Conservation (phyloP, 2,797 vertebrate species). For the Anguilla pacifica region DNA sequence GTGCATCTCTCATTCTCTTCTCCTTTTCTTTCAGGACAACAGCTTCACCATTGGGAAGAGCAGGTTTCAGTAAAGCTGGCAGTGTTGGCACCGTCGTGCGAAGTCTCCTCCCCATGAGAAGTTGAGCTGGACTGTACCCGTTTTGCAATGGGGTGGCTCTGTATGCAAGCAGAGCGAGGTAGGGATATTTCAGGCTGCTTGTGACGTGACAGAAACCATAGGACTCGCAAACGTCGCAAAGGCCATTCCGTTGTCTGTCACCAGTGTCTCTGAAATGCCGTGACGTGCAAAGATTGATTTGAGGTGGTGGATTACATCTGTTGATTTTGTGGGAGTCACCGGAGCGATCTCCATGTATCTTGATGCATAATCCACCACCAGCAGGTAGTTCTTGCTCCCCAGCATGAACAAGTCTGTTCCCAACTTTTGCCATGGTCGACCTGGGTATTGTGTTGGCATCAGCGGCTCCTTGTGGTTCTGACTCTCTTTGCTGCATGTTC, state of each 20-base stretch:
- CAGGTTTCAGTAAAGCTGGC: too few species aligned
- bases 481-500: conserved; percentile 32
- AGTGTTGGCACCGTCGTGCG: too few species aligned
- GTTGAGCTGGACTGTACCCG: neutral
- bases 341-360: conserved; percentile 41
- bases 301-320: conserved; percentile 31
- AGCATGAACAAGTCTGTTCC: conserved; percentile 30
- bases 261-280: conserved; percentile 27
- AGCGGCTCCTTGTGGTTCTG: conserved; percentile 28
- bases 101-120: neutral
- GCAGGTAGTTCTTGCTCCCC: neutral
- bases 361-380: conserved; percentile 26
- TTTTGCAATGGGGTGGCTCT: neutral
- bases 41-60: too few species aligned
- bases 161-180: neutral
- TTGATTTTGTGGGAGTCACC: conserved; percentile 13
- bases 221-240: neutral
- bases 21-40: too few species aligned
- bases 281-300: conserved; percentile 24
- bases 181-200: neutral
- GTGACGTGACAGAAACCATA: neutral
- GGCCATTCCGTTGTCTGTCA: conserved; percentile 30
- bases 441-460: conserved; percentile 8
- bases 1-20: too few species aligned
- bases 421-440: conserved; percentile 27